Base-by-base conservation (phyloP, 2,888 invertebrate genomes). In the Cephonodes hylas region DNA sequence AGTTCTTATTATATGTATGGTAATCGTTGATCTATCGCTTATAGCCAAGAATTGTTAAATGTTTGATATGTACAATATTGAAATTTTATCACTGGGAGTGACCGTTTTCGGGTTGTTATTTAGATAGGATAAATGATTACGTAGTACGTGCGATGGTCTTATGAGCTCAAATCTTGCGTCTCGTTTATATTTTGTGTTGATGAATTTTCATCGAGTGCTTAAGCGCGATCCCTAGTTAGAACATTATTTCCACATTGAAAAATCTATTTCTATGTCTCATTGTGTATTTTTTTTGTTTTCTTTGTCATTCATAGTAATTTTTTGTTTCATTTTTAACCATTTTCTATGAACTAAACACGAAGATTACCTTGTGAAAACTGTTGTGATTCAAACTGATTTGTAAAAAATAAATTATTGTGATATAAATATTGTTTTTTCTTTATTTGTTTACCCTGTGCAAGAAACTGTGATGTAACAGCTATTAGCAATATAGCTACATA, bases 391-490 rank as follows among this genome's bases (percentile, higher is more conserved):
- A 89, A 88, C 85, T 89, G 87, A 86, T 89, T 92, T 92, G 92
- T 93, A 91, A 91, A 89, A 79, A 93, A 93, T 93, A 92, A 93
- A 93, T 93, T 93, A 93, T 93, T 93, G 93, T 92, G 93, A 93
- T 93, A 93, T 83, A 91, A 85, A 76, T 75, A 64, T 72, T 68
- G 72, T 77, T 77, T 67, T 73, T 71, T 64, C 62, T 64, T 2
- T 38, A 72, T 63, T 62, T 63, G 42, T 67, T 61, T 53, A 57
- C 53, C 38, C 42, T 15, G 48, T 53, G n/a, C 15, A 46, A 22
- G 6, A 10, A 3, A n/a, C 45, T 31, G 22, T 7, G n/a, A 3
- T 42, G n/a, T 18, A 31, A 10, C 27, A 18, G 8, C n/a, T n/a
- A n/a, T n/a, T n/a, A n/a, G n/a, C n/a, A n/a, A n/a, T n/a, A n/a